Conservation (phyloP, 2,888 invertebrate genomes). For the Myathropa florea region DNA sequence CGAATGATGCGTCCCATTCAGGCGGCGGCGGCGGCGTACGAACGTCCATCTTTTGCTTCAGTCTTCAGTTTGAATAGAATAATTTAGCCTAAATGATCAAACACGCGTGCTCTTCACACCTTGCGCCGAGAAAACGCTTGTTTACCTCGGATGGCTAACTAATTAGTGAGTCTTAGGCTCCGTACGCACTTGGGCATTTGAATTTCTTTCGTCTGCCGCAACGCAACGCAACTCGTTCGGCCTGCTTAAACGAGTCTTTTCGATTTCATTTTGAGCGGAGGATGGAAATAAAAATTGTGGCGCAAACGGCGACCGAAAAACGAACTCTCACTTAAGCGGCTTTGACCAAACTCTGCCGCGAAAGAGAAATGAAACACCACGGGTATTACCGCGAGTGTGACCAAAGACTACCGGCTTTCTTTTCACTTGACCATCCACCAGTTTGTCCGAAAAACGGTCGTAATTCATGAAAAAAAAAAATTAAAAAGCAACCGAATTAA, state of each 20-base stretch:
- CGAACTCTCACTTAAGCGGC: constrained; percentile 42
- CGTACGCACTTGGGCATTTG: constrained; percentile 42
- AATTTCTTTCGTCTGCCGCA: constrained; percentile 8
- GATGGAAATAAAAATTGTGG: background rate
- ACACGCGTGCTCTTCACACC: constrained; percentile 49
- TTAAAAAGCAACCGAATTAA: constrained; percentile 1
- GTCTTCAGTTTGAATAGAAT: background rate
- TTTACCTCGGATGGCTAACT: constrained; percentile 17
- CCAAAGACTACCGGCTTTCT: background rate
- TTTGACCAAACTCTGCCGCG: constrained; percentile 21
- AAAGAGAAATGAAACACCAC: constrained; percentile 49
- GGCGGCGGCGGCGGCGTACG: constrained; percentile 30
- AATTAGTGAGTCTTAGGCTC: constrained; percentile 42
- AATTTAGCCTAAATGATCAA: constrained; percentile 34
- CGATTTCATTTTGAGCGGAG: constrained; percentile 42
- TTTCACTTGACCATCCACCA: background rate
- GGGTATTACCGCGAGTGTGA: constrained; percentile 12
- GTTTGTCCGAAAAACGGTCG: background rate
- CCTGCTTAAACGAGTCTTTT: too few relatives aligned
- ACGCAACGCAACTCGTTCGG: constrained; percentile 26
- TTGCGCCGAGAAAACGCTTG: constrained; percentile 13
- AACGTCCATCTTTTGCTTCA: constrained; percentile 23
- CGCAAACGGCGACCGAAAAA: background rate
- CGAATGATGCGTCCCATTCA: constrained; percentile 16
- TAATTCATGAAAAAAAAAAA: background rate